A percentile compares a stretch with the other conserved stretches of the same genome.
phyloP scores from a whole-genome alignment of 2,797 vertebrate species.

The Lutjanus argentimaculatus region DNA sequence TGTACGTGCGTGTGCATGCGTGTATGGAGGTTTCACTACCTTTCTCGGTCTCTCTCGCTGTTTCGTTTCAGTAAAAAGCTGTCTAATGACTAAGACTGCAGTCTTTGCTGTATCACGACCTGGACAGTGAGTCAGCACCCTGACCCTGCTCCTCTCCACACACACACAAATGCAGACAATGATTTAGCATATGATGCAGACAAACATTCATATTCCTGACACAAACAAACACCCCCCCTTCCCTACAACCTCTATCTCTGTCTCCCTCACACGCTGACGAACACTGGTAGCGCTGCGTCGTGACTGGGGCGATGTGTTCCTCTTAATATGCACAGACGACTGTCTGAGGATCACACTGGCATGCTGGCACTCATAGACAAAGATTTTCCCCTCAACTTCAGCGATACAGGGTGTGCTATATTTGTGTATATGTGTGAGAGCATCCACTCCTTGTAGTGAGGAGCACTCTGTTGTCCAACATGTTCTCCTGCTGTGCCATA shows the following conservation, averaged over 20 bases:
- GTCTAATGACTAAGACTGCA: conserved; percentile 84
- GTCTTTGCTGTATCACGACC: conserved; percentile 80
- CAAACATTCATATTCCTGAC: conserved; percentile 80
- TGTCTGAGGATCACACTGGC: conserved; percentile 75
- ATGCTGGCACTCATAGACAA: conserved; percentile 49
- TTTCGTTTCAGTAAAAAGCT: conserved; percentile 67
- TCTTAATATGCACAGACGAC: conserved; percentile 82
- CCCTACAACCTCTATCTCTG: conserved; percentile 53
- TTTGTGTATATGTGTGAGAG: conserved; percentile 17
- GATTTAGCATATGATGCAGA: conserved; percentile 78
- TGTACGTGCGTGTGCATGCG: neutral
- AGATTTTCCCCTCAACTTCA: conserved; percentile 44
- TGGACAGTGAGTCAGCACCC: conserved; percentile 84
- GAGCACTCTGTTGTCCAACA: conserved; percentile 42
- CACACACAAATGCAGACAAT: conserved; percentile 65
- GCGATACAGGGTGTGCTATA: conserved; percentile 24
- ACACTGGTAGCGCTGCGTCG: conserved; percentile 77
- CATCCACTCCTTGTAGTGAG: conserved; percentile 38
- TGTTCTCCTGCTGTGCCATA: conserved; percentile 46
- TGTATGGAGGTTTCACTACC: conserved; percentile 39
- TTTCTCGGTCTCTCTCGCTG: conserved; percentile 30
- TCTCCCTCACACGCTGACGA: conserved; percentile 60
- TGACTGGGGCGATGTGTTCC: conserved; percentile 84
- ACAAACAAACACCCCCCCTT: conserved; percentile 66
- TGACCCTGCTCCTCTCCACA: conserved; percentile 58